A percentile compares a stretch with the other conserved stretches of the same genome.
Conservation (phyloP, 2,888 invertebrate genomes). For the Flexamia atlantica region DNA sequence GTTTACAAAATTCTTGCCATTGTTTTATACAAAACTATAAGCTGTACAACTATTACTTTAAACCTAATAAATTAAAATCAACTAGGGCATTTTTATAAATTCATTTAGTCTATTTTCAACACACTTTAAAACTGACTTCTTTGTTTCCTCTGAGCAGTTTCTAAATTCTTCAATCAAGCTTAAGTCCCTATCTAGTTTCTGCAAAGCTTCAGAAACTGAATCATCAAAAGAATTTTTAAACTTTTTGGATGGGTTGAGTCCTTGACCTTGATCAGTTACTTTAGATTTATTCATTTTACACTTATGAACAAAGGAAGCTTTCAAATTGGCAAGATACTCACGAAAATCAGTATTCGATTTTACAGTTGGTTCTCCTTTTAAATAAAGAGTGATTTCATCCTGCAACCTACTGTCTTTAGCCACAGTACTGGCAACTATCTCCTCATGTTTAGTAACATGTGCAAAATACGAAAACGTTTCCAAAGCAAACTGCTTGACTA, state of each 20-base stretch:
- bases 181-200: neutral
- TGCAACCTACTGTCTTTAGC: slow-evolving; percentile 8
- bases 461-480: slow-evolving; percentile 7
- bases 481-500: neutral
- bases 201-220: neutral
- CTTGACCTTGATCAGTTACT: neutral
- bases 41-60: neutral
- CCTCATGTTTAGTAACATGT: neutral
- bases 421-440: neutral
- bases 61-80: neutral
- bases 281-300: slow-evolving; percentile 3
- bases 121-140: neutral
- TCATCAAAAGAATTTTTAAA: neutral
- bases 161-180: neutral
- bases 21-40: neutral
- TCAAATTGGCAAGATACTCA: neutral
- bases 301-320: neutral
- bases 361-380: neutral
- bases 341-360: slow-evolving; percentile 4
- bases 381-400: neutral
- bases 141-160: neutral
- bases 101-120: neutral
- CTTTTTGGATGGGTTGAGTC: neutral
- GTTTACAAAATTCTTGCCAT: neutral
- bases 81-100: neutral